Evolutionary conservation across 2,113 vertebrate genomes (phyloP), one percentile per base, ranked within the genome.

Genomic region (Athene cunicularia): DNA sequence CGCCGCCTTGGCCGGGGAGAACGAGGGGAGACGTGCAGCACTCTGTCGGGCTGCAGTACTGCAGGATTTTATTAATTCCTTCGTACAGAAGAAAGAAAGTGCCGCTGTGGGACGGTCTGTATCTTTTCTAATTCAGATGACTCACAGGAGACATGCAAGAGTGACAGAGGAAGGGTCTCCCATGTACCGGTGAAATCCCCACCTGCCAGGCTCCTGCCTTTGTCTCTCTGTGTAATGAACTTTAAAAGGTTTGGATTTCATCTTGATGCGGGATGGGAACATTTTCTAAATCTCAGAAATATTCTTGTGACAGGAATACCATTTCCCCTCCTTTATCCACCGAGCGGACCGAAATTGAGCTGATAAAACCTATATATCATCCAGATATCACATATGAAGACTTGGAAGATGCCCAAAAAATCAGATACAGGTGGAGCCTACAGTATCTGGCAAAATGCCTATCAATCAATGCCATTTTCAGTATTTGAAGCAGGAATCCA

Each of bases 211-310:
- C 41, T 90, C 26, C 60, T 22, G 33, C 49, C 45, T 86, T 83
- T n/a, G 6, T 39, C 33, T 80, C 33, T 73, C 30, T 43, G 37
- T 0, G 0, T 37, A 59, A 85, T 52, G 81, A 82, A 82, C 47
- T 90, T 41, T 43, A 67, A 93, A 92, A 93, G 41, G 22, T 85
- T 89, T 63, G 56, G 22, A 74, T 93, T 81, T 94, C 52, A 43
- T 79, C 66, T 70, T 84, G 70, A 30, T 63, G 73, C 1, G 6
- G n/a, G 43, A n/a, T 75, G 41, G 13, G 28, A 88, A 85, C n/a
- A 19, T 30, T 33, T 90, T 71, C 24, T 81, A 67, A 67, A 85
- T 39, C 52, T 82, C 81, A 92, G 86, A 87, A 75, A 67, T 49
- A 23, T 33, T 81, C 70, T 41, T 13, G 33, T 56, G 35, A 73